Evolutionary conservation across 2,113 vertebrate genomes (phyloP).

Genomic region (Prolemur simus): DNA sequence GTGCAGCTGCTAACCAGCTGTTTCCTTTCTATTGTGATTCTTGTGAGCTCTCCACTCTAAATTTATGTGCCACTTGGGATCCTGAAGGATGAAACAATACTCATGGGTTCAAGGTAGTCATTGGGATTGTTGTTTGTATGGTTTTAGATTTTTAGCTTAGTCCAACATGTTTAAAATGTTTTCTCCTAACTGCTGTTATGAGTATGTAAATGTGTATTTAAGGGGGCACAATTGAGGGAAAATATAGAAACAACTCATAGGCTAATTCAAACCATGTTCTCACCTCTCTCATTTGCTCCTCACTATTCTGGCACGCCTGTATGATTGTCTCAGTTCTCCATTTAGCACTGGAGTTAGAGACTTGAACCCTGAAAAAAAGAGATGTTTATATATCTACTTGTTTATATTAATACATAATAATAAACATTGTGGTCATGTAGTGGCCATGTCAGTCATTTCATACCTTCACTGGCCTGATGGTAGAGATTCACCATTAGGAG

Average conservation of each 20-base stretch:
- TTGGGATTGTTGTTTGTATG: background rate
- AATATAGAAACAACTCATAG: conserved; percentile 18
- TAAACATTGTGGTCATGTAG: background rate
- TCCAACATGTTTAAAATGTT: background rate
- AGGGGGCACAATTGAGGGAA: background rate
- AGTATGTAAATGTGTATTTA: background rate
- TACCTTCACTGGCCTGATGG: background rate
- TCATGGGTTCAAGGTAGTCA: background rate
- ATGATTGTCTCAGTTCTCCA: background rate
- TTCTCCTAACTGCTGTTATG: conserved; percentile 26
- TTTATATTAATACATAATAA: background rate
- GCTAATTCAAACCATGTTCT: conserved; percentile 18
- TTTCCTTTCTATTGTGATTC: conserved; percentile 20
- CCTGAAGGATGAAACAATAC: conserved; percentile 13
- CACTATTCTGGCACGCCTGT: background rate
- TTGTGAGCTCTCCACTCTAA: conserved; percentile 24
- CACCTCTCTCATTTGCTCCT: background rate
- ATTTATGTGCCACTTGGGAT: background rate
- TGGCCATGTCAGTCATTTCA: background rate
- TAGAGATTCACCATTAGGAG: background rate
- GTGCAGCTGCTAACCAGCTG: conserved; percentile 42
- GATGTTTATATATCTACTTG: background rate
- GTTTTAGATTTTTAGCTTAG: conserved; percentile 48
- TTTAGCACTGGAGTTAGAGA: conserved; percentile 31
- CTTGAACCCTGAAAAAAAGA: background rate